Evolutionary conservation across 2,888 invertebrate species (phyloP), one percentile per base, ranked within the genome.

Genomic region (Phorcus lineatus): DNA sequence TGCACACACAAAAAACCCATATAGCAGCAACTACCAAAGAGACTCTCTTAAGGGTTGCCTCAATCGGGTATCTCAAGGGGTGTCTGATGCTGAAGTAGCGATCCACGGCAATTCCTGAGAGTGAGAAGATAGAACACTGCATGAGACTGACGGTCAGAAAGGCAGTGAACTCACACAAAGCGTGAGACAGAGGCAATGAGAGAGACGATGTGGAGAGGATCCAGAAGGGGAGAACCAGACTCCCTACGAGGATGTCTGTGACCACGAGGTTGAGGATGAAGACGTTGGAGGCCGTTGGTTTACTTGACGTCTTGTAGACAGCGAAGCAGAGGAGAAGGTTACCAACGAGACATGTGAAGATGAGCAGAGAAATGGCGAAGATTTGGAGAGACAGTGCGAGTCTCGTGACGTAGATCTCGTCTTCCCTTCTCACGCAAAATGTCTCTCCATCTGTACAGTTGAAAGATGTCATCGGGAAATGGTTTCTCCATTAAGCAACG

Each of bases 51-150:
- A 55, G 7, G 6, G 81, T 81, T n/a, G 78, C 79, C 52, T 76
- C 70, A 19, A 79, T 70, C 2, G 89, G 89, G 81, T 90, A 90
- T 13, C 85, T 80, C 81, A 89, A 84, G 3, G 90, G 90, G 76
- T 89, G 86, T 17, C 89, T 86, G 40, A 90, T 89, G 75, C 85
- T 86, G 76, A 88, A 86, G 81, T 86, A 90, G 47, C 89, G 80
- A 75, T 90, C 90, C 9, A 90, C 80, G 19, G 89, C 88, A 9
- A 90, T 85, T 13, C 86, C 86, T 11, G 88, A 88, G 24, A 90
- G 77, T 2, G 88, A 90, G 57, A 87, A 86, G 28, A 89, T 88
- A n/a, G 90, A 88, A 31, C 87, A 86, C 28, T 89, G 75, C 74
- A 89, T 84, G 13, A 88, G 79, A 19, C 82, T 78, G 24, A 81